A percentile compares a stretch with the other conserved stretches of the same genome.
These are phyloP conservation scores for Eudasyphora cyanicolor DNA, from an alignment of 2,888 invertebrate species.

Conservation along the genomic window DNA sequence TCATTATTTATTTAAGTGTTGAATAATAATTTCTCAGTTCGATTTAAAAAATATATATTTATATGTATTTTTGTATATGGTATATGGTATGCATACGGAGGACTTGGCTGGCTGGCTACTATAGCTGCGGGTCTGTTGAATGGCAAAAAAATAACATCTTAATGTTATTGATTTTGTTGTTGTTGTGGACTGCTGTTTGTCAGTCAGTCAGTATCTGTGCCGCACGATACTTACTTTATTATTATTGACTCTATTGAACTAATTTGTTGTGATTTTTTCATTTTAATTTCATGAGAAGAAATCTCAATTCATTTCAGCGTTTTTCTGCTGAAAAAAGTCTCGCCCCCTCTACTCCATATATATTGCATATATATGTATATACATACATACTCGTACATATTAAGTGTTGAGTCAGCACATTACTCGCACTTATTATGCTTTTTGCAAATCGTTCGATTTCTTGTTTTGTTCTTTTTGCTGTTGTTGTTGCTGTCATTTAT, in stretches of 20 bases:
- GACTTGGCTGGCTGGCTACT: not conserved
- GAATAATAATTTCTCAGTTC: conserved; percentile 45
- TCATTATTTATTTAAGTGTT: conserved; percentile 53
- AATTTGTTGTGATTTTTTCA: conserved; percentile 51
- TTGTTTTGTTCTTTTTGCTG: conserved; percentile 9
- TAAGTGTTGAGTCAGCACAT: conserved; percentile 62
- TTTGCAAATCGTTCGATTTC: conserved; percentile 33
- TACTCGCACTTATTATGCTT: conserved; percentile 27
- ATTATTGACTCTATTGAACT: conserved; percentile 51
- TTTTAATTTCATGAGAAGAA: conserved; percentile 28
- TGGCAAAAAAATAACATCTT: conserved; percentile 40
- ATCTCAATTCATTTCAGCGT: conserved; percentile 13
- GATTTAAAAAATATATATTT: not conserved
- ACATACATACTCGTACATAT: too few relatives aligned
- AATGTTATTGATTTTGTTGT: conserved; percentile 40
- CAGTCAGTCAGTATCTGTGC: not conserved
- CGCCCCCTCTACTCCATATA: not conserved
- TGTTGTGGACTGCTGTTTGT: conserved; percentile 40
- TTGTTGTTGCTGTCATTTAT: conserved; percentile 14
- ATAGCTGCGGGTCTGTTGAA: too few relatives aligned
- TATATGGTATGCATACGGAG: not conserved
- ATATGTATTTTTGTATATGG: not conserved
- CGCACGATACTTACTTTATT: not conserved
- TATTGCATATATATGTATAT: too few relatives aligned
- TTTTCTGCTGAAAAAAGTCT: conserved; percentile 44